Evolutionary conservation across 1,140 invertebrate genomes (phyloP).

Genomic region (Pogonus chalceus): DNA sequence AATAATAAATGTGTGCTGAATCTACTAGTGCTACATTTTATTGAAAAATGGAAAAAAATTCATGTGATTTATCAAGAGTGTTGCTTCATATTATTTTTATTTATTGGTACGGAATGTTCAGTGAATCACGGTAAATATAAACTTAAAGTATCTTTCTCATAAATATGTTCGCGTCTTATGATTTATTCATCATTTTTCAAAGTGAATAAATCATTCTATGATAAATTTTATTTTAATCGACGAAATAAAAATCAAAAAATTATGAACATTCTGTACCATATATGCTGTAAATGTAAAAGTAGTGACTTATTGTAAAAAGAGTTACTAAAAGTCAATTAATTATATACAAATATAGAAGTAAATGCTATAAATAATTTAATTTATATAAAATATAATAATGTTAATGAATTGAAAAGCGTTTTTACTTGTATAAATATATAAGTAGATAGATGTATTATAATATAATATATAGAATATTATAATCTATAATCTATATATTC

Average conservation of each 20-base stretch:
- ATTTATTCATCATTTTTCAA: no score
- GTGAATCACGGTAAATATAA: no score
- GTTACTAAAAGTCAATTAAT: not conserved
- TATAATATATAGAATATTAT: no score
- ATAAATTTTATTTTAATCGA: no score
- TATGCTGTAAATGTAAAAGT: not conserved
- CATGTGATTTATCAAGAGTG: constrained; percentile 2
- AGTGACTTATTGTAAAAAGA: not conserved
- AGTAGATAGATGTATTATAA: no score
- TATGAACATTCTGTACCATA: no score
- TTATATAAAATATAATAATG: not conserved
- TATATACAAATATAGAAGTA: not conserved
- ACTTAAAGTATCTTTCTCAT: no score
- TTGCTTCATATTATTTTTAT: no score
- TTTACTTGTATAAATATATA: not conserved
- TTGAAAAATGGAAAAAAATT: not conserved
- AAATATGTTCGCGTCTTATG: no score
- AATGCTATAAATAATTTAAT: not conserved
- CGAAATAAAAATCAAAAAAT: no score
- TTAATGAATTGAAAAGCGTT: not conserved
- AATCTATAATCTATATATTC: not conserved
- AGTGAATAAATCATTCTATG: no score
- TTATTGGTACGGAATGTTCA: no score
- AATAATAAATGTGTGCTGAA: constrained; percentile 1
- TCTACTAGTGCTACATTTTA: not conserved